These are phyloP conservation scores for Chiroxiphia lanceolata DNA, from an alignment of 2,797 vertebrate species.

Conservation along the genomic window DNA sequence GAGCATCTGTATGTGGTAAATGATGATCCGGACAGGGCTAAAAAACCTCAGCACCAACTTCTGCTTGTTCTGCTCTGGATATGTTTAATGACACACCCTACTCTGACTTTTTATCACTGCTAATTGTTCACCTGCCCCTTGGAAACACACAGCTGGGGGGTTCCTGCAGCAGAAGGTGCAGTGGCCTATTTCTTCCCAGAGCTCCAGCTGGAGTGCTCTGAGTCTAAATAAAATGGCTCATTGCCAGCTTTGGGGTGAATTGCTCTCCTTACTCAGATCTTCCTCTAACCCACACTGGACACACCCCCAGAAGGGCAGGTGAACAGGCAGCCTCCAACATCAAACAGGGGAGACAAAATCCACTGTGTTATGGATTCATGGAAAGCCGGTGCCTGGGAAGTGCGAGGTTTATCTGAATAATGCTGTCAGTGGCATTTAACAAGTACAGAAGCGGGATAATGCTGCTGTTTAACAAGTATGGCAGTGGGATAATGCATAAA, in stretches of 20 bases:
- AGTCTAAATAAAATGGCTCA: not conserved
- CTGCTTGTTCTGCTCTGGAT: not conserved
- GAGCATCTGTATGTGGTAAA: not conserved
- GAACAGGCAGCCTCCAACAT: not conserved
- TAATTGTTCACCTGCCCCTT: not conserved
- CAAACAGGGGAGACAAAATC: not conserved
- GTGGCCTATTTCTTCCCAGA: not conserved
- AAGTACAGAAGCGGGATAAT: not conserved
- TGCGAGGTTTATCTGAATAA: fast-evolving
- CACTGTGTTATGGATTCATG: not conserved
- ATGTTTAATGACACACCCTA: not conserved
- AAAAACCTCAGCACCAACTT: not conserved
- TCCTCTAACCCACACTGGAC: not conserved
- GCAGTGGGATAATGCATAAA: not conserved
- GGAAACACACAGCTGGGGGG: not conserved
- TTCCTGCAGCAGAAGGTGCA: not conserved
- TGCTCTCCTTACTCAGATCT: not conserved
- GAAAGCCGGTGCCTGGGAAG: not conserved
- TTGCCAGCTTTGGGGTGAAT: not conserved
- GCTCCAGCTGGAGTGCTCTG: not conserved
- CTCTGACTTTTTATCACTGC: not conserved
- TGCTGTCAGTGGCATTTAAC: not conserved
- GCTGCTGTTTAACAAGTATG: not conserved
- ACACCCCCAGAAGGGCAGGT: not conserved
- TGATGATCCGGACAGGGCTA: not conserved